Base-by-base conservation (phyloP, 2,888 invertebrate genomes). In the Malthinus seriepunctatus region DNA sequence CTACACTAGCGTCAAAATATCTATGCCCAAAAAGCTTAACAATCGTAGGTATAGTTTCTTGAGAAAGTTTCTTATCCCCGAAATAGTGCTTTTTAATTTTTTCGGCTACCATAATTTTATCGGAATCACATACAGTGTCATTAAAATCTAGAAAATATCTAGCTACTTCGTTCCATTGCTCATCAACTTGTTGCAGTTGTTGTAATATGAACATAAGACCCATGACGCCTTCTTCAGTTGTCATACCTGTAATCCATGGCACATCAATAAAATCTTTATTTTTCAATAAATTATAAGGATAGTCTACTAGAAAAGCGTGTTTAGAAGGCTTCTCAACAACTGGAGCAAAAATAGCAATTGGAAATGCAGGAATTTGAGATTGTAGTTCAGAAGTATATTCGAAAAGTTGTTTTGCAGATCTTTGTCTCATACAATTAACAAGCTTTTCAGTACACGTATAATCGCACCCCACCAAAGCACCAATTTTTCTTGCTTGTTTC, bases 171-270 rank as follows among this genome's bases (percentile, higher is more conserved):
- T 69, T 35, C 74, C 74, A 77, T 32, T 70, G 63, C 15, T 63
- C 48, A n/a, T 73, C 67, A 1, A 76, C 69, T 34, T 84, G 81
- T 6, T 78, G 69, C 44, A 60, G 60, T 14, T 44, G 35, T 9
- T 35, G 8, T 34, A 32, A n/a, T 23, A 48, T 31, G 7, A 50
- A 39, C 14, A 39, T 9, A 1, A 23, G 2, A 8, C 8, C n/a
- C 9, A 15, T 1, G 42, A 2, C 10, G 8, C 90, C 90, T 73
- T 91, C 91, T 56, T 89, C 86, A n/a, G 85, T 83, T 0, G 86
- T 84, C 45, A 87, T 83, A 3, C 86, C 84, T 0, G 84, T 81
- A 50, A 91, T 80, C 82, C 90, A 87, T 0, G 91, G 91, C 3
- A 87, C 71, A 60, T 86, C 83, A n/a, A 84, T 80, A 67, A 86